Evolutionary conservation across 2,888 invertebrate species (phyloP).

Genomic region (Leptothorax acervorum): DNA sequence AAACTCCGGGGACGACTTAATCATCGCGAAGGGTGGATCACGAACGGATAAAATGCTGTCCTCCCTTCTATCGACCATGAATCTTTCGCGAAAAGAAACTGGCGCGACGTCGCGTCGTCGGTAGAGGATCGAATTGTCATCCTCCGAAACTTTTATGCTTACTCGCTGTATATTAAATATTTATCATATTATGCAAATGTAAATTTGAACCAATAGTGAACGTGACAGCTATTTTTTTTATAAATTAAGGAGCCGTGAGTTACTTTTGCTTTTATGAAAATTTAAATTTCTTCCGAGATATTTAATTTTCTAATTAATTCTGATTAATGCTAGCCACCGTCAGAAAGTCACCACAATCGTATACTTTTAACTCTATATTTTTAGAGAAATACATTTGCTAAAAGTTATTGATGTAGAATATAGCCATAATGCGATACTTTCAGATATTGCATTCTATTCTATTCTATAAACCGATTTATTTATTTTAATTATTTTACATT

Average conservation of each 20-base stretch:
- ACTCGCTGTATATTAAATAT: not conserved
- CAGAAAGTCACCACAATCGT: too few relatives aligned
- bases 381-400: too few relatives aligned
- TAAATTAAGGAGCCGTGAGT: not conserved
- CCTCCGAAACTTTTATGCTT: constrained; percentile 8
- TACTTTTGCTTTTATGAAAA: not conserved
- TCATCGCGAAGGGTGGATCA: constrained; percentile 61
- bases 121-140: not conserved
- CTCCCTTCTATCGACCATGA: constrained; percentile 58
- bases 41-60: constrained; percentile 30
- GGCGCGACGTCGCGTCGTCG: not conserved
- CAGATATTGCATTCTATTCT: too few relatives aligned
- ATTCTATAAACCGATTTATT: not conserved
- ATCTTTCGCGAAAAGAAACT: constrained; percentile 43
- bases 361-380: too few relatives aligned
- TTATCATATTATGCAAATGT: not conserved
- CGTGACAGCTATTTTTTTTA: not conserved
- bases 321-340: not conserved
- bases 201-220: not conserved
- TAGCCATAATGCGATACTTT: too few relatives aligned
- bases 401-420: too few relatives aligned
- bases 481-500: not conserved
- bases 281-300: not conserved
- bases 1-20: constrained; percentile 74
- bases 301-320: not conserved